Percentiles rank a stretch among this genome's conserved stretches.
phyloP scores from a whole-genome alignment of 2,888 invertebrate genomes.

The Athalia circularis region DNA sequence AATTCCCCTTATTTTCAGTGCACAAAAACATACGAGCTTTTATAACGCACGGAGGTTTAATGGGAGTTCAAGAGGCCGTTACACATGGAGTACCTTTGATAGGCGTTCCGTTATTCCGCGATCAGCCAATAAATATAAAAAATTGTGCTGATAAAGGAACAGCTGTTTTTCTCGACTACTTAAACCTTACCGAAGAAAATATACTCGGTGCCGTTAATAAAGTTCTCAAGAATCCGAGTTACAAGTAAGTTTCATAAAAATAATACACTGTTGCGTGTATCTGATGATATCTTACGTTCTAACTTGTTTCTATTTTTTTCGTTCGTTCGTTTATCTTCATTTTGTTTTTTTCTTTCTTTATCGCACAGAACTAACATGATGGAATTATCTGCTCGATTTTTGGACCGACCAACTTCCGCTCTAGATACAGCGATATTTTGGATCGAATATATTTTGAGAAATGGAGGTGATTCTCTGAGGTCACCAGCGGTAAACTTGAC shows the following conservation, averaged over 20 bases:
- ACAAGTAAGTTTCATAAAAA: constrained; percentile 57
- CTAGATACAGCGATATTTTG: constrained; percentile 32
- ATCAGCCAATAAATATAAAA: constrained; percentile 66
- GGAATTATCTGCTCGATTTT: constrained; percentile 26
- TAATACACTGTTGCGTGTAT: not conserved
- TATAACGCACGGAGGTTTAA: constrained; percentile 69
- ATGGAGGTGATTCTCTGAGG: constrained; percentile 34
- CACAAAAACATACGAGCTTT: constrained; percentile 67
- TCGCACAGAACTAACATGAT: constrained; percentile 19
- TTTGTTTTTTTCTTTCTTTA: not conserved
- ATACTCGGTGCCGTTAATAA: constrained; percentile 61
- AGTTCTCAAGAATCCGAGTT: constrained; percentile 61
- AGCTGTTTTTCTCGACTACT: constrained; percentile 58
- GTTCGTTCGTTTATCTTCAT: too few relatives aligned
- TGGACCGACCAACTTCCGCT: constrained; percentile 33
- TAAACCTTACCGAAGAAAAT: constrained; percentile 57
- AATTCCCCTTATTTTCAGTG: constrained; percentile 54
- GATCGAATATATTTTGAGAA: constrained; percentile 39
- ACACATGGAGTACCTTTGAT: constrained; percentile 67
- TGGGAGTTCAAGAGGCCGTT: constrained; percentile 68
- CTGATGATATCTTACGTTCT: not conserved
- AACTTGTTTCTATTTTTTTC: not conserved
- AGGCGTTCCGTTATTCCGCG: constrained; percentile 67
- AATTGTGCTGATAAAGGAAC: constrained; percentile 59
- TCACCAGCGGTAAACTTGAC: constrained; percentile 36